Percentiles rank a stretch among this genome's conserved stretches.
Conservation (phyloP, 2,113 vertebrate species). For the Gavialis gangeticus region DNA sequence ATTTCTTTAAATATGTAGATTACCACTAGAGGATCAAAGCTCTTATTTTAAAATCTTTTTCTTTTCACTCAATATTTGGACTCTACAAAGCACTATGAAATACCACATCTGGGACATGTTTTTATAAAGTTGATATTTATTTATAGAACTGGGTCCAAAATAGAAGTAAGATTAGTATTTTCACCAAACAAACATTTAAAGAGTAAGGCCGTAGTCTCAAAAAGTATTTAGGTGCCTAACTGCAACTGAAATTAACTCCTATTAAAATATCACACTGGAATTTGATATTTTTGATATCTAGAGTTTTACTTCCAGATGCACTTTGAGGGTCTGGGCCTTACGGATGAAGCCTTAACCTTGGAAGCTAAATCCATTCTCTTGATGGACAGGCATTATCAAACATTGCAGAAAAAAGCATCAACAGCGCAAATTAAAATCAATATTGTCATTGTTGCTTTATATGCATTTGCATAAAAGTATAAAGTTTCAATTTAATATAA, state of each 20-base stretch:
- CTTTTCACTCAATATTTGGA: not conserved
- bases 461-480: not conserved
- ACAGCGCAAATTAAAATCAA: not conserved
- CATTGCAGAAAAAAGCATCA: not conserved
- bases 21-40: not conserved
- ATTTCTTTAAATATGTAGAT: constrained; percentile 26
- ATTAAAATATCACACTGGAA: no score
- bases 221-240: not conserved
- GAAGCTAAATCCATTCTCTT: not conserved
- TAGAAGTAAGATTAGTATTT: not conserved
- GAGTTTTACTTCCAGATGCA: no score
- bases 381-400: not conserved
- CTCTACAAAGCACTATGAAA: not conserved
- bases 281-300: no score
- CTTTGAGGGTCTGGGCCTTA: no score
- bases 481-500: not conserved
- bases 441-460: not conserved
- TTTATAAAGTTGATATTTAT: not conserved
- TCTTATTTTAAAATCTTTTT: not conserved
- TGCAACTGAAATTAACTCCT: not conserved
- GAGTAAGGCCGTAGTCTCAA: not conserved
- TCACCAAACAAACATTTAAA: not conserved
- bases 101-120: not conserved
- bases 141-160: not conserved
- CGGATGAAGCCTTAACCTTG: not conserved